Evolutionary conservation across 2,888 invertebrate species (phyloP), one percentile per base, ranked within the genome.

Genomic region (Epistrophella euchroma): DNA sequence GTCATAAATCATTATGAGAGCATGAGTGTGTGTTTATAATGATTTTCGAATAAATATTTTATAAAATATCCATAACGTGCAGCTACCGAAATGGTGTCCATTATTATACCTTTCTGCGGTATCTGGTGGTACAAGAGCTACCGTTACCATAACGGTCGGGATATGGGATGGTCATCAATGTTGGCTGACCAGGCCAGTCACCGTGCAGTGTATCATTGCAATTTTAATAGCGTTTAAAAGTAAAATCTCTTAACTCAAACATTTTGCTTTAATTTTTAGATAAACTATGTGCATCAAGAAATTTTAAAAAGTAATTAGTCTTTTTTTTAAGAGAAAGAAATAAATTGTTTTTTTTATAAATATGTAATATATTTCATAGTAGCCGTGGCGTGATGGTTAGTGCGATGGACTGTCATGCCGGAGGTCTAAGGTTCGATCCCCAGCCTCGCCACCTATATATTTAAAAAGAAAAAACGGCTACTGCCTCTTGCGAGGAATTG

Each of bases 11-110:
- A 47, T 60, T 60, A 37, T 37, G 22, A 45, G 64, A 35, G 40
- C 22, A n/a, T 45, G 28, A 60, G 74, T 43, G 62, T 37, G 52
- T 52, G 66, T 66, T 50, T 37, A 37, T 45, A 73, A 71, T 72
- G 64, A 60, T 71, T 75, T 50, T 76, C 62, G 56, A 81, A 85
- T 81, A 77, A 76, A 85, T 81, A 81, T 85, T 85, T 85, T 47
- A 85, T 85, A 72, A 85, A 76, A 66, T 62, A 32, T 68, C 47
- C 47, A 40, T n/a, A 71, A 17, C 47, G 47, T 43, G n/a, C n/a
- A n/a, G 2, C 40, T n/a, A 35, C 22, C 35, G 28, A 71, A 78
- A 62, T 75, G 55, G 22, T 64, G 47, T 66, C 22, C 73, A 73
- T 28, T 47, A 22, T 75, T 4, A 7, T 52, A 15, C 28, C 13